phyloP scores from a whole-genome alignment of 2,888 invertebrate genomes.

The Netelia virgata region DNA sequence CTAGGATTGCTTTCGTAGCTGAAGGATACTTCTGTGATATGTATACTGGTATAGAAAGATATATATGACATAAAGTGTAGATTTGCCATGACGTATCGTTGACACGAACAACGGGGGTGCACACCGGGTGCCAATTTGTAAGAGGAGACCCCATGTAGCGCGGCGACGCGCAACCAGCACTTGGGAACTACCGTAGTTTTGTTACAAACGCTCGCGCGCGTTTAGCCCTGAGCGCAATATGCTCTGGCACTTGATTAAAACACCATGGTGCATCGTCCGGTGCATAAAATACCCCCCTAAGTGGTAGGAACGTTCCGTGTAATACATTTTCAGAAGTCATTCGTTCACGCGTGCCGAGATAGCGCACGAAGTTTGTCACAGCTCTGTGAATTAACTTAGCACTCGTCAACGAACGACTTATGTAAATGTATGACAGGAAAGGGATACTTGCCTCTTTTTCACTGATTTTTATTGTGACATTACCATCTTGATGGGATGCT shows the following conservation, averaged over 20 bases:
- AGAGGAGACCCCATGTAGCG: slow-evolving; percentile 80
- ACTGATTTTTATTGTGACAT: no score
- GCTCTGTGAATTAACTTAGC: neutral
- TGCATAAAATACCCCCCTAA: slow-evolving; percentile 74
- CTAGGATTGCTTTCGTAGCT: slow-evolving; percentile 9
- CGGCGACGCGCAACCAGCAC: slow-evolving; percentile 69
- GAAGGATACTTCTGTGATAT: slow-evolving; percentile 23
- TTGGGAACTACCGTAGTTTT: slow-evolving; percentile 33
- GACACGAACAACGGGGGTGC: slow-evolving; percentile 77
- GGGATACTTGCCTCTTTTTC: no score
- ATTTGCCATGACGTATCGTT: slow-evolving; percentile 79
- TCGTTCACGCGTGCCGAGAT: slow-evolving; percentile 28
- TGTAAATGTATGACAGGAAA: neutral
- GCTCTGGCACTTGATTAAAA: slow-evolving; percentile 83
- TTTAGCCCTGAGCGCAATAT: slow-evolving; percentile 82
- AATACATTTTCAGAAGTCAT: slow-evolving; percentile 42
- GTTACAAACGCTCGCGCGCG: slow-evolving; percentile 62
- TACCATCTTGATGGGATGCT: no score
- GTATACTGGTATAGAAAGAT: slow-evolving; percentile 31
- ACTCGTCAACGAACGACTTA: neutral
- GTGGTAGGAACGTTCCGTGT: slow-evolving; percentile 57
- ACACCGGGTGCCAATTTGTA: slow-evolving; percentile 82
- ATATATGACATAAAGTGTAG: slow-evolving; percentile 72
- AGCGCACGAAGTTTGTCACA: slow-evolving; percentile 15
- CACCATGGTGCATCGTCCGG: slow-evolving; percentile 75